These are phyloP conservation scores for Cepaea nemoralis DNA, from an alignment of 1,140 invertebrate species.

Conservation along the genomic window DNA sequence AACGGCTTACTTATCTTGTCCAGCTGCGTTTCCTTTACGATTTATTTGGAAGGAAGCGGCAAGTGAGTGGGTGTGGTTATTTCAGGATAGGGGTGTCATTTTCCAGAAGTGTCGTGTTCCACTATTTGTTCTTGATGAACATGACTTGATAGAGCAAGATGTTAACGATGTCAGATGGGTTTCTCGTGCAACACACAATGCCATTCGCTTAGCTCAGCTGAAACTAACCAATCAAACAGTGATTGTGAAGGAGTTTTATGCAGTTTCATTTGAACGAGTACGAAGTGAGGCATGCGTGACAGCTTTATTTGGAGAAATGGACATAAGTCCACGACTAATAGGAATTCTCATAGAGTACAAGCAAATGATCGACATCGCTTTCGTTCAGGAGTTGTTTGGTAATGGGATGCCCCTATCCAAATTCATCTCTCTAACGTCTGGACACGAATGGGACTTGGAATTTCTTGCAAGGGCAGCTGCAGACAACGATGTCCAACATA, in stretches of 20 bases:
- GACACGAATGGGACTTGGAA: neutral
- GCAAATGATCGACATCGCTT: neutral
- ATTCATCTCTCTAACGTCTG: neutral
- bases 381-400: slow-evolving; percentile 7
- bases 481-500: neutral
- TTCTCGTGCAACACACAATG: neutral
- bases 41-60: neutral
- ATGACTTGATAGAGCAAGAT: neutral
- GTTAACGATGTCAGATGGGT: neutral
- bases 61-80: neutral
- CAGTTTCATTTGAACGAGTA: neutral
- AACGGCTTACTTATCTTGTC: neutral
- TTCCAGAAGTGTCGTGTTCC: neutral
- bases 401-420: neutral
- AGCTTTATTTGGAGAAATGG: neutral
- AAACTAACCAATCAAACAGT: neutral
- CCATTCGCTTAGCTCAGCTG: neutral
- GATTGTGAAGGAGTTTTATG: slow-evolving; percentile 5
- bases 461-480: neutral
- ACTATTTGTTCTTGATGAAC: neutral
- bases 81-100: neutral
- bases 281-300: neutral
- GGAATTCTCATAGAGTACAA: neutral
- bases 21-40: neutral
- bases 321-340: neutral